Conservation (phyloP, 2,888 invertebrate species). For the Chrysotoxum bicinctum region DNA sequence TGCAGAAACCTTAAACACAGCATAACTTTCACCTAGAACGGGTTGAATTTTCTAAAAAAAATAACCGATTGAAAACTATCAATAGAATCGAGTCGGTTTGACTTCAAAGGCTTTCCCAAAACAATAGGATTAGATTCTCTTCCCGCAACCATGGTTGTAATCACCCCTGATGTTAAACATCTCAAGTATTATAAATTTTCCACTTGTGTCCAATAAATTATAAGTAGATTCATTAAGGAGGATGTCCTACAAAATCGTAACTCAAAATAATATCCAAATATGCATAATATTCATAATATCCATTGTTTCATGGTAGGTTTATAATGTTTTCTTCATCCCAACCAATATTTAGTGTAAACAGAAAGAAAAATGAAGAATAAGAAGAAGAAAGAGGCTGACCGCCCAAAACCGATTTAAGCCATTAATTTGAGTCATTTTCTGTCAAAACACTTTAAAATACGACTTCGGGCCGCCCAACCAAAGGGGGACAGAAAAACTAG, state of each 20-base stretch:
- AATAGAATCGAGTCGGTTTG: background rate
- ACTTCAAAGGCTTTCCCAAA: background rate
- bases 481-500: conserved; percentile 59
- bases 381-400: conserved; percentile 34
- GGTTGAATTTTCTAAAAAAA: background rate
- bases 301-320: background rate
- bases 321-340: background rate
- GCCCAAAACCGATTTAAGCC: conserved; percentile 66
- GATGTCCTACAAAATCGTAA: background rate
- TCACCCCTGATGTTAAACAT: background rate
- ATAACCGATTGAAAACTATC: background rate
- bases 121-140: background rate
- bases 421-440: conserved; percentile 71
- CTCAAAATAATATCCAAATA: background rate
- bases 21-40: background rate
- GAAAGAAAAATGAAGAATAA: background rate
- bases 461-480: conserved; percentile 61
- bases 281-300: background rate
- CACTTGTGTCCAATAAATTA: background rate
- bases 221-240: background rate
- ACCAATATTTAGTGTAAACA: conserved; percentile 19
- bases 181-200: background rate
- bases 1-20: too few species aligned
- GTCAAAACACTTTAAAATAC: conserved; percentile 70
- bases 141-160: background rate